Conservation (phyloP, 2,797 vertebrate genomes). For the Gadopsis bispinosus region DNA sequence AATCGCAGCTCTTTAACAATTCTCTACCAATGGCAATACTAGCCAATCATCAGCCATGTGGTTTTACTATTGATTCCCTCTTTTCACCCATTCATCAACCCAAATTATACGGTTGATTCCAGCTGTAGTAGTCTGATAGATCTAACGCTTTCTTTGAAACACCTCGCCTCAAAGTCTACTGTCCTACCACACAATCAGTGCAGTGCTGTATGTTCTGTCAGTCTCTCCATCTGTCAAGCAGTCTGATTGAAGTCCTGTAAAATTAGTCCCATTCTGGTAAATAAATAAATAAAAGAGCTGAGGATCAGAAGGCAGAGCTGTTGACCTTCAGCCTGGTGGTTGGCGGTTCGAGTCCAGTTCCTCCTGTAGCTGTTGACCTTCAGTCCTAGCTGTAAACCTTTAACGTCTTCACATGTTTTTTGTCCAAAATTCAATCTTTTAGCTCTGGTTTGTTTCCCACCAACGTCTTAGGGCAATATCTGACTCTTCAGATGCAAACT, state of each 20-base stretch:
- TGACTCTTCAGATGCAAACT: neutral
- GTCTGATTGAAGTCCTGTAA: constrained; percentile 2
- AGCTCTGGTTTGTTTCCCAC: neutral
- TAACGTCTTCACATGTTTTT: too few species aligned
- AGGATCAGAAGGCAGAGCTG: too few species aligned
- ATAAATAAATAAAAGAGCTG: neutral
- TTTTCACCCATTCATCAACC: neutral
- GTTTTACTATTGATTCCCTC: neutral
- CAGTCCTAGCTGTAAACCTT: neutral
- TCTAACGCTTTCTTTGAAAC: neutral
- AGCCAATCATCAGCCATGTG: neutral
- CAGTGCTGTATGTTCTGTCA: neutral
- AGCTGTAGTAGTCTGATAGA: neutral
- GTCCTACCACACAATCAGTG: neutral
- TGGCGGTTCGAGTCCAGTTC: too few species aligned
- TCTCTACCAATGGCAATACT: neutral
- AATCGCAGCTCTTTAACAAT: neutral
- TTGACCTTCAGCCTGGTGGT: too few species aligned
- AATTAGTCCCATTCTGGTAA: neutral
- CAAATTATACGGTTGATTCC: neutral
- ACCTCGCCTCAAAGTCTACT: neutral
- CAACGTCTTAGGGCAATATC: neutral
- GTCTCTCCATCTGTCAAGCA: neutral
- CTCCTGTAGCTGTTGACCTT: too few species aligned
- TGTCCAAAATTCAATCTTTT: neutral